Evolutionary conservation across 1,140 invertebrate species (phyloP), one percentile per base, ranked within the genome.

Genomic region (Scaptomyza montana): DNA sequence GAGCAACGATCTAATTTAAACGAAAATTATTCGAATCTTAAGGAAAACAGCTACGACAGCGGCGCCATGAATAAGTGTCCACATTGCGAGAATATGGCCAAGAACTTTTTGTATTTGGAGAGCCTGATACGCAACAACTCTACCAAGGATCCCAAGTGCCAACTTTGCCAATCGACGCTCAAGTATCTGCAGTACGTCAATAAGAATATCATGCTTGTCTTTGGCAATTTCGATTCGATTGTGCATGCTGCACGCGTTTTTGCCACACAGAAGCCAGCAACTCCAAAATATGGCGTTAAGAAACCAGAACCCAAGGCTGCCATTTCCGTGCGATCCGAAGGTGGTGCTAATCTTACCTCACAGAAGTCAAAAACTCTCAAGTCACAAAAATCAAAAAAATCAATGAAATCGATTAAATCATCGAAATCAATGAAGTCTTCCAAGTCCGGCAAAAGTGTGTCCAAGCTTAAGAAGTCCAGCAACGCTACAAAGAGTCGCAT

Each of bases 11-110:
- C 70, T n/a, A 80, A 61, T 13, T 12, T 55, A 2, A 69, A 47
- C 19, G 71, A 87, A 25, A 61, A 66, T 12, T 25, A 68, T 5
- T 33, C 64, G 5, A 87, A 87, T 16, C 21, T 71, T 0, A 76
- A 74, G 46, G 82, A 86, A 19, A 61, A 78, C 9, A 65, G 55
- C 10, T 63, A 51, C 46, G 53, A 67, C n/a, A 28, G 50, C 30
- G 51, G 7, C 7, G 25, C 30, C n/a, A 63, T 59, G 56, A 62
- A 46, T 19, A 89, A 81, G 30, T 91, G 90, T 45, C 76, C 77
- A 10, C 80, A 91, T 41, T 91, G 90, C 39, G 86, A 91, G 54
- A 91, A 85, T 43, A 89, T 91, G 89, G 90, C 90, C 4, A 91
- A 91, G 50, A 91, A 91, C 62, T 91, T 91, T 25, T 70, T 91